Evolutionary conservation across 2,797 vertebrate genomes (phyloP), one percentile per base, ranked within the genome.

Genomic region (Cercopithecus petaurista): DNA sequence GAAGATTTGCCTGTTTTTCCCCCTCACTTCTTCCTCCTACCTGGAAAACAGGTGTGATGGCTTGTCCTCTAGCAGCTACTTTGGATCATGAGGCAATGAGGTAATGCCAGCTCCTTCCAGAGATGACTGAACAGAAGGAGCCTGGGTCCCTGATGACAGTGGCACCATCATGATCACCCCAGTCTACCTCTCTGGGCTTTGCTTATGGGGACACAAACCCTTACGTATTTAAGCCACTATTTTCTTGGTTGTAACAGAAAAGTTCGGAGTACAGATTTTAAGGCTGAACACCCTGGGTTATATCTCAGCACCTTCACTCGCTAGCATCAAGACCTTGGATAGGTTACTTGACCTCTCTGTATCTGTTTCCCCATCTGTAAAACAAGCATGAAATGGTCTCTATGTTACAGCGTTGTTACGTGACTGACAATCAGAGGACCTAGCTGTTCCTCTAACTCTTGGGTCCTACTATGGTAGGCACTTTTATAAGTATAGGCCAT

Each of bases 401-500:
- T 26, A 1, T 0, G 59, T 52, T 41, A 30, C 17, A 30, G 26
- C 5, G 2, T 19, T 21, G 7, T n/a, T 28, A 10, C 1, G 28
- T 36, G 15, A 30, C n/a, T 61, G 30, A 5, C 52, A 55, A 55
- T 55, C 21, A 55, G 2, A 55, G 52, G 52, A 55, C 52, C 52
- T 55, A 55, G 17, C 52, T 55, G 19, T 55, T 55, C 52, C 52
- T 22, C 21, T 55, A 55, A 55, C 52, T 55, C 7, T 55, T 55
- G 52, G 52, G 52, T 55, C 21, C 52, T 55, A 55, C 52, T 55
- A 55, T 55, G 52, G 52, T 19, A 28, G 48, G 36, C 11, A 5
- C 48, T 43, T 52, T 17, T 11, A 11, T 11, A 33, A 19, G 48
- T 4, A n/a, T 67, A 48, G n/a, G 41, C 33, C 43, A 24, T 64